A percentile compares a stretch with the other conserved stretches of the same genome.
Conservation (phyloP, 2,888 invertebrate genomes). For the Clunio marinus region DNA sequence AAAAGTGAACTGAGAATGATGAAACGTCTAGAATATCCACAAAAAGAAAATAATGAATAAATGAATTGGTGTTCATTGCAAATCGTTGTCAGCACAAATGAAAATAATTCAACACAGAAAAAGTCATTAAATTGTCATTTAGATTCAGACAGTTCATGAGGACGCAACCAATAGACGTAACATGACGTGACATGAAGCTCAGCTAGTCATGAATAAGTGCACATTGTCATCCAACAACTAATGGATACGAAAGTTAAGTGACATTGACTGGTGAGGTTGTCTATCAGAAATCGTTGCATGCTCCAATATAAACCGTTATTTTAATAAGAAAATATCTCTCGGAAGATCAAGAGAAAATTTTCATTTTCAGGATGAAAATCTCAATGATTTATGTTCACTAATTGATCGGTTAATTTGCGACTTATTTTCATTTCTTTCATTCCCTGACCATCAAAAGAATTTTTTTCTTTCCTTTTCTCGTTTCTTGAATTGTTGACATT, state of each 20-base stretch:
- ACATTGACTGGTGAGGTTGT: background rate
- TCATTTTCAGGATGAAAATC: constrained; percentile 5
- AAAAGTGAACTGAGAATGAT: background rate
- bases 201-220: background rate
- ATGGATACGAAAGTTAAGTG: background rate
- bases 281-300: no score
- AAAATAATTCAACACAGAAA: background rate
- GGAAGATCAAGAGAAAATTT: background rate
- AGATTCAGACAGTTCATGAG: constrained; percentile 2
- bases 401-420: constrained; percentile 20
- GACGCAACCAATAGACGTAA: background rate
- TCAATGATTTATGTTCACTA: constrained; percentile 13
- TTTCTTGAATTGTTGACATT: no score
- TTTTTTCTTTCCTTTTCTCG: no score
- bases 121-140: constrained; percentile 13
- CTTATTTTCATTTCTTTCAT: no score
- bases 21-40: background rate
- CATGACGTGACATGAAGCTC: background rate
- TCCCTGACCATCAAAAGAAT: no score
- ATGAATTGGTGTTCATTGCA: no score
- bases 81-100: no score
- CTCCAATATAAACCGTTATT: background rate
- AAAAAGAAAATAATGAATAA: background rate
- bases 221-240: background rate
- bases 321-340: background rate